Evolutionary conservation across 53 echinoderm and acorn worm genomes (phyloP).

Genomic region (Holothuria scabra): DNA sequence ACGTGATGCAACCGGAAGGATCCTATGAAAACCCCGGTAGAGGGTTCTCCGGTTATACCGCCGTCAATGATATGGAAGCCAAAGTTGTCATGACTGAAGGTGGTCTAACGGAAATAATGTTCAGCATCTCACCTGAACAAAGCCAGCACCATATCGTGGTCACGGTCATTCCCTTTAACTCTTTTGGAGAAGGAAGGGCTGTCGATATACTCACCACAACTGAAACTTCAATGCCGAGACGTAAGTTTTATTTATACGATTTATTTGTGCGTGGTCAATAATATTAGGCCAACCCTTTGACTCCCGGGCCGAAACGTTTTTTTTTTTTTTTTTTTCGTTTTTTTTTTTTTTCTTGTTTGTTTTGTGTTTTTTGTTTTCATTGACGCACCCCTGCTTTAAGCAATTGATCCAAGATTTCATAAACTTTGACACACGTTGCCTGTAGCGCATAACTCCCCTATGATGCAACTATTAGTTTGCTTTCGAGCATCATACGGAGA

Average conservation of each 20-base stretch:
- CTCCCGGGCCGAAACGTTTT: no score
- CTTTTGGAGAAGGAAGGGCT: constrained; percentile 22
- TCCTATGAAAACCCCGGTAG: constrained; percentile 48
- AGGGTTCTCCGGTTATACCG: constrained; percentile 51
- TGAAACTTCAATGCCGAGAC: background rate
- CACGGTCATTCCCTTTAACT: constrained; percentile 17
- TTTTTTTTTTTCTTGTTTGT: no score
- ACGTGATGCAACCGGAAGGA: constrained; percentile 56
- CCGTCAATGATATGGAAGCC: constrained; percentile 34
- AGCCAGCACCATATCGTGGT: constrained; percentile 8
- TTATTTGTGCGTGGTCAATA: no score
- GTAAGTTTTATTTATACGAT: background rate
- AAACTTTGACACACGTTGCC: no score
- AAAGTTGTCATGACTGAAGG: constrained; percentile 2
- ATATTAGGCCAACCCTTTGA: no score
- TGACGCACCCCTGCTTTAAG: no score
- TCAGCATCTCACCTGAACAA: constrained; percentile 15
- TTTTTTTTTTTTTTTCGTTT: no score
- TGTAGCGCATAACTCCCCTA: no score
- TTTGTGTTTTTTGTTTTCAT: no score
- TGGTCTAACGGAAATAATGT: background rate
- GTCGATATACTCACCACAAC: constrained; percentile 4
- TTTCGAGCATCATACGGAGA: no score
- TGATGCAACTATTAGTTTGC: no score
- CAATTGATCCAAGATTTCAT: no score